A percentile compares a stretch with the other conserved stretches of the same genome.
These are phyloP conservation scores for Pachycephus smyrnensis DNA, from an alignment of 2,888 invertebrate genomes.

Conservation along the genomic window DNA sequence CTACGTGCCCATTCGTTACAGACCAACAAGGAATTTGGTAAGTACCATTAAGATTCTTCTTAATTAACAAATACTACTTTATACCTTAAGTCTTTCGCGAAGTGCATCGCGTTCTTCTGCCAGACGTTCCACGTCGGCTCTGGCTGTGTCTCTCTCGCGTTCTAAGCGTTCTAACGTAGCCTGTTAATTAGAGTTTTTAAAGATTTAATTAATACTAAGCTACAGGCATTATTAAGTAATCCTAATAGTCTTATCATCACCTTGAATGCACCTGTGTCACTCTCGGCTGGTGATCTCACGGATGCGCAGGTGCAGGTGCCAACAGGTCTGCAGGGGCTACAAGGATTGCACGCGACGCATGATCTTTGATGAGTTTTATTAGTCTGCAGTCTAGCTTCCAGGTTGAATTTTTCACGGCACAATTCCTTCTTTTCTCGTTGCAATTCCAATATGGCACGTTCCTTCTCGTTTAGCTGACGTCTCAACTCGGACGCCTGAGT, in stretches of 20 bases:
- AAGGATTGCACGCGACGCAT: slow-evolving; percentile 37
- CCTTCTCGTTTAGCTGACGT: slow-evolving; percentile 64
- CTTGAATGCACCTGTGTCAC: slow-evolving; percentile 38
- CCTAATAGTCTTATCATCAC: slow-evolving; percentile 17
- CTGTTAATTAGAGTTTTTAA: slow-evolving; percentile 41
- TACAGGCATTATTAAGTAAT: not conserved
- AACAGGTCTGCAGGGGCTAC: slow-evolving; percentile 38
- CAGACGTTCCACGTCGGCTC: slow-evolving; percentile 71
- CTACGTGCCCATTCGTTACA: not conserved
- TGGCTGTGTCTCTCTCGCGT: slow-evolving; percentile 71
- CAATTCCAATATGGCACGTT: slow-evolving; percentile 61
- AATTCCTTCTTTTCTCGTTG: slow-evolving; percentile 67
- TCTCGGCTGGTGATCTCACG: slow-evolving; percentile 25
- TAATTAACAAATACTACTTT: slow-evolving; percentile 14
- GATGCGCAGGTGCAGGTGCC: slow-evolving; percentile 36
- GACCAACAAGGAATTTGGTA: slow-evolving; percentile 24
- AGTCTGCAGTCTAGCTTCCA: slow-evolving; percentile 64
- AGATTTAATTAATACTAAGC: not conserved
- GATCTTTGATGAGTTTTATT: slow-evolving; percentile 39
- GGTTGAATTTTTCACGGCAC: slow-evolving; percentile 64
- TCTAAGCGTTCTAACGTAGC: slow-evolving; percentile 63
- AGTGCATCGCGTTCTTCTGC: slow-evolving; percentile 73
- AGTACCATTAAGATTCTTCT: slow-evolving; percentile 4
- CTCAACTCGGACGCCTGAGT: slow-evolving; percentile 53
- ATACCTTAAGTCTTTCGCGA: slow-evolving; percentile 71